phyloP scores from a whole-genome alignment of 2,888 invertebrate species.

The Arge pagana region DNA sequence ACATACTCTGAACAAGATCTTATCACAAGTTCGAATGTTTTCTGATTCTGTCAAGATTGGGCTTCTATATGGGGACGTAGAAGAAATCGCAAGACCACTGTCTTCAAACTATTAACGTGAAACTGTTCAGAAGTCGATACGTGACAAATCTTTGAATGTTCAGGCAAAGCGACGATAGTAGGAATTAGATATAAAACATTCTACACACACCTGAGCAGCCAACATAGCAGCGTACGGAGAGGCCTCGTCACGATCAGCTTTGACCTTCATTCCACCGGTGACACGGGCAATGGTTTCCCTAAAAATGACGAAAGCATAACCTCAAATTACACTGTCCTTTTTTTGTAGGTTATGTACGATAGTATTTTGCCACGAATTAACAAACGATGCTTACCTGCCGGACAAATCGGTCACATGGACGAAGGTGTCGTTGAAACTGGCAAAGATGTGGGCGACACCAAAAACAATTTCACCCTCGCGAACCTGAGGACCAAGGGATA shows the following conservation, averaged over 20 bases:
- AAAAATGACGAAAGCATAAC: conserved; percentile 29
- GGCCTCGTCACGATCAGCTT: conserved; percentile 99
- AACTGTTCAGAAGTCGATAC: background rate
- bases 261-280: conserved; percentile 99
- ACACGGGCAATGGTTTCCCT: conserved; percentile 92
- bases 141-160: background rate
- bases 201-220: conserved; percentile 99
- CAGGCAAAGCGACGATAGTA: background rate
- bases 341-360: conserved; percentile 17
- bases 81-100: too few species aligned
- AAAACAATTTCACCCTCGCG: conserved; percentile 97
- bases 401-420: conserved; percentile 99
- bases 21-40: too few species aligned
- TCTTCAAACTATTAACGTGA: too few species aligned
- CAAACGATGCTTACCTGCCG: conserved; percentile 67
- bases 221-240: conserved; percentile 99
- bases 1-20: too few species aligned
- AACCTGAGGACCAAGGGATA: conserved; percentile 93
- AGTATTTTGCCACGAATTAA: background rate
- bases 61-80: too few species aligned
- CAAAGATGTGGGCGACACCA: conserved; percentile 99
- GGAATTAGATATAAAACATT: conserved; percentile 39
- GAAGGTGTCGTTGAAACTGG: conserved; percentile 99
- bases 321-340: background rate
- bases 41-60: too few species aligned